Base-by-base conservation (phyloP, 2,113 vertebrate genomes). In the Siphamia tubifer region DNA sequence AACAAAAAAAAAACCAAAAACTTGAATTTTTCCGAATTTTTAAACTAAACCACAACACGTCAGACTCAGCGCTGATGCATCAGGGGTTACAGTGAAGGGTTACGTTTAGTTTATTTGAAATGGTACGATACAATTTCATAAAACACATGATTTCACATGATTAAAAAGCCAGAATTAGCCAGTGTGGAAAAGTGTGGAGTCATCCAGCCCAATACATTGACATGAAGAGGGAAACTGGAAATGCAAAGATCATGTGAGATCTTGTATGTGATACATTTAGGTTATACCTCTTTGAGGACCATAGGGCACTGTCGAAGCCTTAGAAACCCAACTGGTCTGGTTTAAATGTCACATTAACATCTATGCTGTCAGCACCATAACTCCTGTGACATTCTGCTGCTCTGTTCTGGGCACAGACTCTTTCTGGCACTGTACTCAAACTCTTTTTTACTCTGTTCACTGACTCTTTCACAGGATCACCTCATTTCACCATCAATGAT, bases 321-420 rank as follows among this genome's bases (percentile, higher is more conserved):
- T 70, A 48, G 52, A 68, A 42, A 68, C 47, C 67, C 55, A 56
- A 51, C 56, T 69, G 21, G 24, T 68, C 40, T 73, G 19, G 36
- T 62, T 78, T 77, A 84, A 87, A 86, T 87, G 87, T 82, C 82
- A 87, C 67, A 87, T 89, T 84, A 84, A 62, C 71, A 86, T 82
- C 44, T 39, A 56, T 56, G 31, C 40, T 63, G 23, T 48, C 30
- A 5, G 54, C 48, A 69, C 57, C 47, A 72, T 48, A 71, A 80
- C 60, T 30, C 21, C 24, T 52, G 32, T 86, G 69, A 84, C 68
- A 70, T 78, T 83, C 56, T 75, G 38, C 27, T 53, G 45, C 51
- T 23, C 9, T 27, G 38, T 31, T 55, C 24, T 30, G 8, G n/a
- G 40, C 24, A 56, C 38, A 34, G 15, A 42, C 45, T 45, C 20